Evolutionary conservation across 2,888 invertebrate species (phyloP).

Genomic region (Meteorus cinctellus): DNA sequence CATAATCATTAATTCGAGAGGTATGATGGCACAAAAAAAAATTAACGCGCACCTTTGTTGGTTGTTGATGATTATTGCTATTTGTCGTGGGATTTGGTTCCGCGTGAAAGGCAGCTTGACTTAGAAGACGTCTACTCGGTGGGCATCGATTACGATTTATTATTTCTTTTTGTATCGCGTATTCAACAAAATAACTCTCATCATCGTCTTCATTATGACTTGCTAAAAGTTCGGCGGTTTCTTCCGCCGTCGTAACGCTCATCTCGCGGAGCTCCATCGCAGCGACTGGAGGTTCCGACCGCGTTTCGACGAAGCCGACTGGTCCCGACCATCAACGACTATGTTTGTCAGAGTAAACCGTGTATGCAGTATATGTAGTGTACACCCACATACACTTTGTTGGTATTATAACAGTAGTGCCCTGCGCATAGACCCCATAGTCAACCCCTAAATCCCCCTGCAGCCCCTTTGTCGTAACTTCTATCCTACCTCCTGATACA

Average conservation of each 20-base stretch:
- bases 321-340: conserved; percentile 2
- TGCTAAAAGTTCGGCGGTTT: conserved; percentile 63
- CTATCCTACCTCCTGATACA: not conserved
- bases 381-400: conserved; percentile 2
- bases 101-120: conserved; percentile 59
- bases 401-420: not conserved
- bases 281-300: conserved; percentile 46
- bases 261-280: conserved; percentile 68
- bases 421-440: not conserved
- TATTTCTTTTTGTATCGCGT: conserved; percentile 67
- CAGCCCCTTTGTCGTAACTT: not conserved
- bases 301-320: conserved; percentile 3
- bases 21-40: not conserved
- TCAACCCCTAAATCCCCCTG: not conserved
- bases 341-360: not conserved
- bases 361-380: not conserved
- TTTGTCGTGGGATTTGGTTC: conserved; percentile 59
- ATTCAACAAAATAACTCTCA: conserved; percentile 67
- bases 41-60: conserved; percentile 58
- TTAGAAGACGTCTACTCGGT: conserved; percentile 65
- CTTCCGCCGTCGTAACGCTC: conserved; percentile 61
- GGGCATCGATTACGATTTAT: conserved; percentile 67
- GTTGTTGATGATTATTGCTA: conserved; percentile 56
- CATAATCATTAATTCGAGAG: conserved; percentile 1
- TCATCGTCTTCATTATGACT: conserved; percentile 54